These are phyloP conservation scores for Drosophila ironensis DNA, from an alignment of 1,140 invertebrate species.

Conservation along the genomic window DNA sequence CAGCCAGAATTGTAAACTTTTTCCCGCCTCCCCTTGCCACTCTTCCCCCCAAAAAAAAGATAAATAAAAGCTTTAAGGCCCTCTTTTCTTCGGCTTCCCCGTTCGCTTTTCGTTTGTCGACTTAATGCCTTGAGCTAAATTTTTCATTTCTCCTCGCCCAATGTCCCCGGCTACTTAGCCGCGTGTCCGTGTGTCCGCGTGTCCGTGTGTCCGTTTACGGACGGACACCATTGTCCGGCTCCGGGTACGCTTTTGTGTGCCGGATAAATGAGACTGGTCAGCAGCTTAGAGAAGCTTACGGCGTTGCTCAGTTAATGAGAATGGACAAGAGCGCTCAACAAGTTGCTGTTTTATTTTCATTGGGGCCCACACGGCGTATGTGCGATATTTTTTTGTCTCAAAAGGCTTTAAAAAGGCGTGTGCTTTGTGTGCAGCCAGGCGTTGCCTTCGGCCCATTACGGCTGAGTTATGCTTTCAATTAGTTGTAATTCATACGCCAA, in stretches of 20 bases:
- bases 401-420: slow-evolving; percentile 17
- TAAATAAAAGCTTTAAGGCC: slow-evolving; percentile 56
- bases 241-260: slow-evolving; percentile 7
- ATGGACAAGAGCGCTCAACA: slow-evolving; percentile 48
- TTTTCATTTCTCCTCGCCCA: slow-evolving; percentile 59
- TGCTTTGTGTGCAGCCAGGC: slow-evolving; percentile 27
- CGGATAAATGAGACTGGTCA: slow-evolving; percentile 55
- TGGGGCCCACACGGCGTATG: slow-evolving; percentile 47
- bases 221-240: slow-evolving; percentile 13
- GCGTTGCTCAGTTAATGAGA: slow-evolving; percentile 43
- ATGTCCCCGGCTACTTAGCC: slow-evolving; percentile 59
- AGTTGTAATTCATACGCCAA: slow-evolving; percentile 67
- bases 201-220: slow-evolving; percentile 17
- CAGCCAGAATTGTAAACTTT: slow-evolving; percentile 22
- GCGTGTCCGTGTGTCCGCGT: slow-evolving; percentile 13
- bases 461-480: slow-evolving; percentile 77
- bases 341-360: slow-evolving; percentile 32
- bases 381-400: slow-evolving; percentile 27
- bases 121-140: slow-evolving; percentile 60
- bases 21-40: background rate
- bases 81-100: slow-evolving; percentile 6
- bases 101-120: slow-evolving; percentile 56
- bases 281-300: slow-evolving; percentile 47
- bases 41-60: slow-evolving; percentile 35
- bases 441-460: slow-evolving; percentile 52